phyloP scores from a whole-genome alignment of 35 echinoderm and acorn worm genomes.

The Apostichopus japonicus region DNA sequence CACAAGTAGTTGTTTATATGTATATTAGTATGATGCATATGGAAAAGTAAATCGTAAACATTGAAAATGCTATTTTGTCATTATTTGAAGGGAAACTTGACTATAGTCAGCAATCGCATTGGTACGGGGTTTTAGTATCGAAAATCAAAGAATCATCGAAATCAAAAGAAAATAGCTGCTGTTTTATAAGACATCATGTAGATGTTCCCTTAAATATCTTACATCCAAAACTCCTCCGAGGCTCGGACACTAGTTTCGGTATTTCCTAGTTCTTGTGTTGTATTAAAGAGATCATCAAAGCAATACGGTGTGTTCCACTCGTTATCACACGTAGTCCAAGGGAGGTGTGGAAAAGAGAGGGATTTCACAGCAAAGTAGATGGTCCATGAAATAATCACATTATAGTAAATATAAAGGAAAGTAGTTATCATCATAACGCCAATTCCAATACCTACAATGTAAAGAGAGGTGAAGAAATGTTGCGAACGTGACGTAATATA shows the following conservation, averaged over 20 bases:
- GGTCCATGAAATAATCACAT: constrained; percentile 86
- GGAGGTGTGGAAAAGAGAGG: constrained; percentile 20
- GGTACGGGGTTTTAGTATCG: too few relatives aligned
- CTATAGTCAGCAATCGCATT: too few relatives aligned
- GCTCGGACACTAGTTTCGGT: neutral
- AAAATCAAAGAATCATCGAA: neutral
- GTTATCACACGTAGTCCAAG: constrained; percentile 57
- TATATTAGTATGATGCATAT: too few relatives aligned
- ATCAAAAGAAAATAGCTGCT: too few relatives aligned
- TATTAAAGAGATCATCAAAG: constrained; percentile 24
- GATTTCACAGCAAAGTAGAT: constrained; percentile 67
- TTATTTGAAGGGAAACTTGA: too few relatives aligned
- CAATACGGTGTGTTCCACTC: constrained; percentile 59
- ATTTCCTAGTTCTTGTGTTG: neutral
- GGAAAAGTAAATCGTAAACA: too few relatives aligned
- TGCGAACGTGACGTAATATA: too few relatives aligned
- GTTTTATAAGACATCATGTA: too few relatives aligned
- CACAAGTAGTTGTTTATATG: too few relatives aligned
- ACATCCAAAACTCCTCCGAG: constrained; percentile 29
- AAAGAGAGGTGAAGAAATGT: neutral
- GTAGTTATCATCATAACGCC: constrained; percentile 74
- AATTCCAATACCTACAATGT: constrained; percentile 70
- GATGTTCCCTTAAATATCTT: neutral
- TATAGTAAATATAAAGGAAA: constrained; percentile 85
- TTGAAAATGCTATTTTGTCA: too few relatives aligned